Percentiles rank a stretch among this genome's conserved stretches.
Evolutionary conservation across 2,797 vertebrate species (phyloP).

Genomic region (Limosa lapponica): DNA sequence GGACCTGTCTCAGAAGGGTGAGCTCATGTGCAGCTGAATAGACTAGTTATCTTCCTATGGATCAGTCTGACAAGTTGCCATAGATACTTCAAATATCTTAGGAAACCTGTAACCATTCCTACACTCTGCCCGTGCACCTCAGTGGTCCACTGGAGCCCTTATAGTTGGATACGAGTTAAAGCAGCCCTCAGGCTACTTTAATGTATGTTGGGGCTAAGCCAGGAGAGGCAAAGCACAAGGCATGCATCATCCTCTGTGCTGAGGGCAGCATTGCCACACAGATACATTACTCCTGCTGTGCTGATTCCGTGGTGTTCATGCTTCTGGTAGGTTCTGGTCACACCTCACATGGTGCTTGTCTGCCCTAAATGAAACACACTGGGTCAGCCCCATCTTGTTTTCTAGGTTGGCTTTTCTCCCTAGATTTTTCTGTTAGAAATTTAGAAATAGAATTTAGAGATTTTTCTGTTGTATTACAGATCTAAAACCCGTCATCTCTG

Average conservation of each 20-base stretch:
- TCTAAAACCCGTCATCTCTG: not conserved
- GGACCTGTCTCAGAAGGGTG: not conserved
- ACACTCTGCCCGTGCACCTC: not conserved
- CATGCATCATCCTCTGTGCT: not conserved
- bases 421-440: not conserved
- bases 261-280: not conserved
- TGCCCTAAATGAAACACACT: not conserved
- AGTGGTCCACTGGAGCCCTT: not conserved
- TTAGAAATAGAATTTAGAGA: not conserved
- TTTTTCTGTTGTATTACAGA: not conserved
- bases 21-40: constrained; percentile 33
- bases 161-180: not conserved
- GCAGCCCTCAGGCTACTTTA: not conserved
- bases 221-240: not conserved
- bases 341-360: not conserved
- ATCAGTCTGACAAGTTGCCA: constrained; percentile 10
- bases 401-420: not conserved
- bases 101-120: not conserved
- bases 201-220: not conserved
- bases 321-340: not conserved
- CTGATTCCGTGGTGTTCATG: not conserved
- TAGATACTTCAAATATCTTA: not conserved
- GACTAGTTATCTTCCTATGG: not conserved
- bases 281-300: not conserved
- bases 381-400: not conserved